These are phyloP conservation scores for Drosophila repletoides DNA, from an alignment of 1,140 invertebrate genomes.

Conservation along the genomic window DNA sequence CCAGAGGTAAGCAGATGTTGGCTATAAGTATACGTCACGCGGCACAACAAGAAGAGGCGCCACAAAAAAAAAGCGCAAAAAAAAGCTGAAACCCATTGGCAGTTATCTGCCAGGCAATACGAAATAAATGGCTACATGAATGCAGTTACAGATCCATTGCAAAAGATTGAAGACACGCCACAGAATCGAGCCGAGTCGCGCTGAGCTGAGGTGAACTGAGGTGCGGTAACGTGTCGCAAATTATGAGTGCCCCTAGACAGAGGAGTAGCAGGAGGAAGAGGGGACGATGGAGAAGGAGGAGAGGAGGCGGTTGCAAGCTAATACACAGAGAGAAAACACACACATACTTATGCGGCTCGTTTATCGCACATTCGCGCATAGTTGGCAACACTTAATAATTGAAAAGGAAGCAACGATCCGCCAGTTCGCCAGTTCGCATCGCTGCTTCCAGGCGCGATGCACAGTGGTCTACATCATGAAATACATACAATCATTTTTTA, in stretches of 20 bases:
- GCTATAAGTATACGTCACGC: background rate
- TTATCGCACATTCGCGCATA: constrained; percentile 74
- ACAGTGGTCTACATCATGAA: no score
- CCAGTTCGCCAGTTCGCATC: constrained; percentile 34
- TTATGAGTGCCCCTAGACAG: constrained; percentile 61
- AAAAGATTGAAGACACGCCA: constrained; percentile 62
- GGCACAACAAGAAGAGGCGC: constrained; percentile 15
- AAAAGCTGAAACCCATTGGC: constrained; percentile 28
- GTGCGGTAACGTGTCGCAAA: constrained; percentile 55
- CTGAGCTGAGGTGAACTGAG: background rate
- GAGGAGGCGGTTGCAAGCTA: no score
- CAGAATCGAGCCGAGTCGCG: background rate
- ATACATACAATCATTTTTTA: no score
- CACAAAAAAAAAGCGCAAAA: background rate
- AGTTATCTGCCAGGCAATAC: constrained; percentile 62
- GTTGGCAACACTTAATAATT: constrained; percentile 74
- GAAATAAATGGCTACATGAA: constrained; percentile 66
- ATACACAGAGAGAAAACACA: constrained; percentile 4
- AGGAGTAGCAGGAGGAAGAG: no score
- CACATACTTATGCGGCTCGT: constrained; percentile 48
- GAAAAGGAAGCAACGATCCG: constrained; percentile 75
- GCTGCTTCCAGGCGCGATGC: constrained; percentile 21
- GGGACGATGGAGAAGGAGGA: no score
- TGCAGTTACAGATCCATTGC: constrained; percentile 65
- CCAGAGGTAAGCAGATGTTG: constrained; percentile 4